Percentiles rank a stretch among this genome's conserved stretches.
Conservation (phyloP, 2,797 vertebrate genomes). For the Fistularia tabacaria region DNA sequence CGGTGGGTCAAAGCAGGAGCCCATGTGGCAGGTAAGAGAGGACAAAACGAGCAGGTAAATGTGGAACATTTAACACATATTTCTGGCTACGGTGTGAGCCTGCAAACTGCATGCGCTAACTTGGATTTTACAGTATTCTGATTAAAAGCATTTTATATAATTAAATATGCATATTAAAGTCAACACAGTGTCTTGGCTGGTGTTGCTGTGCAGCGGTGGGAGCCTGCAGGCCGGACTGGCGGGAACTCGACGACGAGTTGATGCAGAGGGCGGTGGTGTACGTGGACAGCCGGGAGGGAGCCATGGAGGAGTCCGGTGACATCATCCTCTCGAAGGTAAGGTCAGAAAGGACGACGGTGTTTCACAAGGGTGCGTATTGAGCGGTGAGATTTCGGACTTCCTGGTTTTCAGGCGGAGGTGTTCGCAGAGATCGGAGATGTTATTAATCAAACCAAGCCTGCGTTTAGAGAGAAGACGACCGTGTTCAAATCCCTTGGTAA, state of each 20-base stretch:
- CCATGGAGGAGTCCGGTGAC: slow-evolving; percentile 85
- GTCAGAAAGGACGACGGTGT: no score
- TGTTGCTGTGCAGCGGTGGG: slow-evolving; percentile 79
- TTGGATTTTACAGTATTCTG: no score
- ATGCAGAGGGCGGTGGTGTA: slow-evolving; percentile 87
- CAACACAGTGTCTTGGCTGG: not conserved
- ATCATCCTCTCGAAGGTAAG: slow-evolving; percentile 87
- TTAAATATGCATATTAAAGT: not conserved
- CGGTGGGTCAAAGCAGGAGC: slow-evolving; percentile 93
- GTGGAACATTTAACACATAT: not conserved
- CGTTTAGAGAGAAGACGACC: slow-evolving; percentile 84
- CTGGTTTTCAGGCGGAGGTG: slow-evolving; percentile 77
- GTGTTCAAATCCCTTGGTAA: slow-evolving; percentile 97
- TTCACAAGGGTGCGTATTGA: no score
- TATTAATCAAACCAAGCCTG: slow-evolving; percentile 81
- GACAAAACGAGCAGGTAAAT: not conserved
- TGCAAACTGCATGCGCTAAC: no score
- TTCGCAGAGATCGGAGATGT: slow-evolving; percentile 94
- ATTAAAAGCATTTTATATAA: no score
- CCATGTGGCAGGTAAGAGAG: slow-evolving; percentile 85
- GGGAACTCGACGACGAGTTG: slow-evolving; percentile 86
- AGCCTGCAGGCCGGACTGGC: slow-evolving; percentile 89
- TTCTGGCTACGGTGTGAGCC: no score
- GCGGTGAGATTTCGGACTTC: not conserved
- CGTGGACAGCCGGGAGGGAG: slow-evolving; percentile 87